Evolutionary conservation across 2,113 vertebrate species (phyloP).

Genomic region (Xiphophorus couchianus): DNA sequence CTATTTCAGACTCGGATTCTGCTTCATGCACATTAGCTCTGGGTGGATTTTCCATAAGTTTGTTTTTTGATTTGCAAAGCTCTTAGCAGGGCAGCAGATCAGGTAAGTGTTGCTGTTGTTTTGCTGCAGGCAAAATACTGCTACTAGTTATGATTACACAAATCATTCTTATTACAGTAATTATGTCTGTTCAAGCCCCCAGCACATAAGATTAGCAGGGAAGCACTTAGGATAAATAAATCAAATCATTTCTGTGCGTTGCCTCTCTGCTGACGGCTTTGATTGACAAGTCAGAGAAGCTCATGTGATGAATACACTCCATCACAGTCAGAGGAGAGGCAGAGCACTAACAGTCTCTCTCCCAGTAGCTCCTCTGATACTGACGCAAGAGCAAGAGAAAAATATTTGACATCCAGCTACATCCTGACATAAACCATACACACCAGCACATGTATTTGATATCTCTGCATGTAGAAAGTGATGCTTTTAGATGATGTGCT

Average conservation of each 20-base stretch:
- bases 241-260: not conserved
- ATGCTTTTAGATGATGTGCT: no score
- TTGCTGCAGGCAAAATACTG: not conserved
- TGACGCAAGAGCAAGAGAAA: constrained; percentile 1
- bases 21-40: not conserved
- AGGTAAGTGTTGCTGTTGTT: not conserved
- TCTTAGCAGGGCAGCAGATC: not conserved
- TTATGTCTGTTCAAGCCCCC: not conserved
- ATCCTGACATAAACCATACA: not conserved
- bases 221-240: not conserved
- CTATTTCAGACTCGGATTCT: not conserved
- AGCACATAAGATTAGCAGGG: not conserved
- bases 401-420: not conserved
- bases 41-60: not conserved
- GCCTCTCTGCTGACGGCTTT: not conserved
- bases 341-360: not conserved
- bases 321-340: not conserved
- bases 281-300: not conserved
- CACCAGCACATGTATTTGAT: not conserved
- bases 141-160: not conserved
- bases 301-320: not conserved
- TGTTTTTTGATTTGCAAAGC: not conserved
- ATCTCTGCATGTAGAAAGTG: not conserved
- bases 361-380: not conserved
- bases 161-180: not conserved